phyloP scores from a whole-genome alignment of 2,888 invertebrate species.

The Megaustenia siamemsis region DNA sequence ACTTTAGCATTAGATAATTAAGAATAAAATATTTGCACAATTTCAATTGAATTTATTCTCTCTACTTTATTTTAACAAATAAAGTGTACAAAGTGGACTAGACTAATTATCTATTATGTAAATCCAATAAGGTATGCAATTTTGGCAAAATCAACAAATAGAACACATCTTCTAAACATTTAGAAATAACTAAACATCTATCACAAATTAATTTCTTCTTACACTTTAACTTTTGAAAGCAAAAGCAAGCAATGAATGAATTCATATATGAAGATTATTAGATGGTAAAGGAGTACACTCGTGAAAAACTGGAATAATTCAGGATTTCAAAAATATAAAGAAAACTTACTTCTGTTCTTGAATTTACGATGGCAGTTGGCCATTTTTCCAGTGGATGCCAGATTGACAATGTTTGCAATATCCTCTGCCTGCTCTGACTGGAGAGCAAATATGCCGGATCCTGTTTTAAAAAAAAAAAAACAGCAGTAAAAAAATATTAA shows the following conservation, averaged over 20 bases:
- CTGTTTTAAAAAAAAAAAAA: constrained; percentile 58
- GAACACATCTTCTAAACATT: neutral
- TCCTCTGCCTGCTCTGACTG: constrained; percentile 74
- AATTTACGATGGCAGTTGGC: constrained; percentile 65
- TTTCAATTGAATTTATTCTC: no score
- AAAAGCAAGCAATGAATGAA: constrained; percentile 22
- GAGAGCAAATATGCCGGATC: constrained; percentile 74
- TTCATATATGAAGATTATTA: neutral
- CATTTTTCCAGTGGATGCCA: constrained; percentile 69
- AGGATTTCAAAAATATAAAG: neutral
- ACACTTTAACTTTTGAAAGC: neutral
- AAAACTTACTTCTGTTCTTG: constrained; percentile 78
- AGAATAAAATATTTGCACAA: no score
- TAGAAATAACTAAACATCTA: neutral
- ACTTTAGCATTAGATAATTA: no score
- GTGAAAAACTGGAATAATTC: neutral
- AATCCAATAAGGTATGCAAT: neutral
- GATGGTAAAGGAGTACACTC: neutral
- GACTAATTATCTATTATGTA: neutral
- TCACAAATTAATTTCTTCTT: neutral
- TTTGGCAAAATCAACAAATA: neutral
- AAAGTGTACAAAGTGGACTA: neutral
- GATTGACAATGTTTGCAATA: constrained; percentile 72
- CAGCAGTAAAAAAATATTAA: no score
- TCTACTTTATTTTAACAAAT: no score